Evolutionary conservation across 1,140 invertebrate genomes (phyloP).

Genomic region (Polypedilum pembai): DNA sequence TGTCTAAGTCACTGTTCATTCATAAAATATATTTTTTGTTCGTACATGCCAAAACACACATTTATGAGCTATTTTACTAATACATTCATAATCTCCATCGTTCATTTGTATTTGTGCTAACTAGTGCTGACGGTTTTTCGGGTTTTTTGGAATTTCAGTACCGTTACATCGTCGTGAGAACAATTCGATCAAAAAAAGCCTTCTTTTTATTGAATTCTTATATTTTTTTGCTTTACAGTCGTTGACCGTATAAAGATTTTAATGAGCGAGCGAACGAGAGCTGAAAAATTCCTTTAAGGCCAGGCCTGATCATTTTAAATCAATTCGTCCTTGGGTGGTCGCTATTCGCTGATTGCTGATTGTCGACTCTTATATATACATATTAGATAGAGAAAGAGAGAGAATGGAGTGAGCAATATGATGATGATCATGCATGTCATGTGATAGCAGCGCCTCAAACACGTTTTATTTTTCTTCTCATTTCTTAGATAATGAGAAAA

Average conservation of each 20-base stretch:
- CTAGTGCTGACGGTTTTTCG: conserved; percentile 20
- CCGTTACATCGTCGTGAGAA: conserved; percentile 28
- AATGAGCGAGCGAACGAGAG: neutral
- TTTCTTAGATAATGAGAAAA: neutral
- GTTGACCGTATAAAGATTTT: neutral
- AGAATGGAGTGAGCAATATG: neutral
- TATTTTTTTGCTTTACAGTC: neutral
- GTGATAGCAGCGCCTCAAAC: neutral
- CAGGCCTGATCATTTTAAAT: neutral
- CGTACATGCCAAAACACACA: neutral
- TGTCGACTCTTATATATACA: neutral
- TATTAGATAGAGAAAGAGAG: neutral
- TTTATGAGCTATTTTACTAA: too few relatives aligned
- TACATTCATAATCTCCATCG: neutral
- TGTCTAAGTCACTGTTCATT: neutral
- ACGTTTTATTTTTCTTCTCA: conserved; percentile 10
- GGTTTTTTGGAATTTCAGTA: conserved; percentile 28
- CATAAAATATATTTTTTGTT: neutral
- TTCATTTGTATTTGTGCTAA: neutral
- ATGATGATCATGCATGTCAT: conserved; percentile 16
- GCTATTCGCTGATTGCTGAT: neutral
- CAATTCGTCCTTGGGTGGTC: conserved; percentile 27
- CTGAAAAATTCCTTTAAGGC: too few relatives aligned
- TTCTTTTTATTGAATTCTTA: neutral
- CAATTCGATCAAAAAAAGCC: conserved; percentile 2